Conservation (phyloP, 1,140 invertebrate genomes). For the Drosophila quadrilineata region DNA sequence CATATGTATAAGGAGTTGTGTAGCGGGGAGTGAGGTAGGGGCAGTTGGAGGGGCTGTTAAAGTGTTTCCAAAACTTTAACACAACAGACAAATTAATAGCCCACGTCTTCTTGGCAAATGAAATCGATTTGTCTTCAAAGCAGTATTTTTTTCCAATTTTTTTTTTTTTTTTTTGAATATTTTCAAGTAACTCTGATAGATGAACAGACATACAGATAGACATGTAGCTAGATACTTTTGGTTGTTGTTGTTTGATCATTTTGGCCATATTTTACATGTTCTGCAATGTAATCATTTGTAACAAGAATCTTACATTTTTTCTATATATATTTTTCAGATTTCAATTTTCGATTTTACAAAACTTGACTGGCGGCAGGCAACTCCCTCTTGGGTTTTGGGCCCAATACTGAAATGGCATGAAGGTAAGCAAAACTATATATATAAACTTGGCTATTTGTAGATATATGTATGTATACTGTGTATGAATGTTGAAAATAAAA, state of each 20-base stretch:
- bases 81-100: constrained; percentile 62
- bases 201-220: neutral
- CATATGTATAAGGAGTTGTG: neutral
- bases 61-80: constrained; percentile 29
- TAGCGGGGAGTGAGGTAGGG: neutral
- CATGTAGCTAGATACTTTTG: neutral
- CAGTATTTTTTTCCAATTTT: constrained; percentile 1
- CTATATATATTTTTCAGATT: constrained; percentile 26
- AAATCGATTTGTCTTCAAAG: constrained; percentile 68
- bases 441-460: constrained; percentile 24
- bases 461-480: constrained; percentile 1
- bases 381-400: neutral
- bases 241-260: constrained; percentile 22
- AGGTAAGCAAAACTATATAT: constrained; percentile 30
- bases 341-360: too few species aligned
- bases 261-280: neutral
- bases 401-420: too few species aligned
- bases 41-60: neutral
- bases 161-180: neutral
- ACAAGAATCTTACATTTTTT: constrained; percentile 14
- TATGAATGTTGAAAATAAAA: neutral
- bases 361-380: constrained; percentile 2
- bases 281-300: constrained; percentile 15
- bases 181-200: constrained; percentile 24
- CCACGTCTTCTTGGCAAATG: constrained; percentile 58